A percentile compares a stretch with the other conserved stretches of the same genome.
These are phyloP conservation scores for Pipistrellus pipistrellus DNA, from an alignment of 2,797 vertebrate species.

Conservation along the genomic window DNA sequence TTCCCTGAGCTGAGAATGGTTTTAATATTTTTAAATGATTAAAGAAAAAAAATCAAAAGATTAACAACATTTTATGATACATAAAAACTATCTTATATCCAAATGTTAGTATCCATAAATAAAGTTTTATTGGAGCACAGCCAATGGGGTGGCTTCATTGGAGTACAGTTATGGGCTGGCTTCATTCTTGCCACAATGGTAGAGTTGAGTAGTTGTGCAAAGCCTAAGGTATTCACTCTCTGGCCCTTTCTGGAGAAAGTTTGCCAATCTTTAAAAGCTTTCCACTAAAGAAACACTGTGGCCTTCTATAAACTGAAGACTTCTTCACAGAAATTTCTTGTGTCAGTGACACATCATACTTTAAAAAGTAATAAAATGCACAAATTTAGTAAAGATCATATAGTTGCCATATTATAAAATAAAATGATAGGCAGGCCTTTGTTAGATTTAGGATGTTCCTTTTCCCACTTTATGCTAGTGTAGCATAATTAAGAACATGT, in stretches of 20 bases:
- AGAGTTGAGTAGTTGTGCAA: not conserved
- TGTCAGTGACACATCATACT: not conserved
- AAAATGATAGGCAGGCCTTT: not conserved
- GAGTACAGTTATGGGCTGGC: not conserved
- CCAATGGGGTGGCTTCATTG: not conserved
- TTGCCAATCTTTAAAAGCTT: constrained; percentile 21
- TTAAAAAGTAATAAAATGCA: not conserved
- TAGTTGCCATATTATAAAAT: not conserved
- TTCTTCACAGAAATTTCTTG: constrained; percentile 10
- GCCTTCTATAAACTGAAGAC: not conserved
- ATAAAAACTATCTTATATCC: constrained; percentile 46
- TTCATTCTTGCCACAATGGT: not conserved
- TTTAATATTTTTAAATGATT: constrained; percentile 8
- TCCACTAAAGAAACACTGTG: constrained; percentile 40
- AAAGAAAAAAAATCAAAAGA: constrained; percentile 4
- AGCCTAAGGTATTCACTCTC: not conserved
- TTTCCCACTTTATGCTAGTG: not conserved
- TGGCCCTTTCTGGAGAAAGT: constrained; percentile 22
- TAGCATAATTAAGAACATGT: not conserved
- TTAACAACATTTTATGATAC: constrained; percentile 4
- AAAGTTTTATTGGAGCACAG: constrained; percentile 23
- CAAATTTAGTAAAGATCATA: not conserved
- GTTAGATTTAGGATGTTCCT: not conserved
- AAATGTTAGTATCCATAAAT: constrained; percentile 15
- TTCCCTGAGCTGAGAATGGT: not conserved